Evolutionary conservation across 53 echinoderm and acorn worm genomes (phyloP).

Genomic region (Paelopatides confundens): DNA sequence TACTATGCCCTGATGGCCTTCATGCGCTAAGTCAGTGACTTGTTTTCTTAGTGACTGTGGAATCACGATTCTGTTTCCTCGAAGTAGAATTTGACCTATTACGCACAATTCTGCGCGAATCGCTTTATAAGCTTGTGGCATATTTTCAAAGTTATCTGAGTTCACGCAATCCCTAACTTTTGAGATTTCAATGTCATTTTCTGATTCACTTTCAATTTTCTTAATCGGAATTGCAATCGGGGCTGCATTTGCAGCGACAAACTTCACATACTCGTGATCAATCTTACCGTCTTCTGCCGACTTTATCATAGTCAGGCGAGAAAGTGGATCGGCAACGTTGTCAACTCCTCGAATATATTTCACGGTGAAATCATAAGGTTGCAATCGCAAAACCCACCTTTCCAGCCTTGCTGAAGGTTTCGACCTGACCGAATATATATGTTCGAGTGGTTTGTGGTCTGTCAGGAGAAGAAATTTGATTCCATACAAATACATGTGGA

Average conservation of each 20-base stretch:
- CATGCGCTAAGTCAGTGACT: slow-evolving; percentile 11
- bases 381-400: not conserved
- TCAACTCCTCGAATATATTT: not conserved
- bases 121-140: not conserved
- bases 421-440: slow-evolving; percentile 24
- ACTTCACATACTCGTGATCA: not conserved
- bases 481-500: slow-evolving; percentile 58
- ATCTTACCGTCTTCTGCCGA: slow-evolving; percentile 9
- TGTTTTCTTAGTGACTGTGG: slow-evolving; percentile 39
- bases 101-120: not conserved
- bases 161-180: not conserved
- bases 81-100: slow-evolving; percentile 36
- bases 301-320: too few relatives aligned
- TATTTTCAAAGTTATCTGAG: not conserved
- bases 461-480: slow-evolving; percentile 48
- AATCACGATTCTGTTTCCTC: slow-evolving; percentile 59
- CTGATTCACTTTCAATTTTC: slow-evolving; percentile 26
- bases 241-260: not conserved
- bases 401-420: slow-evolving; percentile 35
- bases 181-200: not conserved
- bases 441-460: slow-evolving; percentile 70
- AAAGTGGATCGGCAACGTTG: not conserved
- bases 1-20: slow-evolving; percentile 42
- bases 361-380: not conserved
- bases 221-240: not conserved